Evolutionary conservation across 1,140 invertebrate species (phyloP).

Genomic region (Cepaea nemoralis): DNA sequence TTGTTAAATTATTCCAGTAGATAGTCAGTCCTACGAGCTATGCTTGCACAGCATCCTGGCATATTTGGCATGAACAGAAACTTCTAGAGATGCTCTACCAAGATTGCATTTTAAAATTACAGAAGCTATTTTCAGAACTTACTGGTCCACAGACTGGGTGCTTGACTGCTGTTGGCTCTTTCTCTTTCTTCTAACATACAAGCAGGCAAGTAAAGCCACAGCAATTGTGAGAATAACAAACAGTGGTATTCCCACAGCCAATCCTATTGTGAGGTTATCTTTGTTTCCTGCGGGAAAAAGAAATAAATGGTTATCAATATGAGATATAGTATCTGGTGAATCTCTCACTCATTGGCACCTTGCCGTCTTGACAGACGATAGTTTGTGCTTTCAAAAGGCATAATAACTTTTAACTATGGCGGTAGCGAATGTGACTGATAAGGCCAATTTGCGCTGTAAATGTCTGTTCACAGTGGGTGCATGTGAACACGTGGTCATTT

Average conservation of each 20-base stretch:
- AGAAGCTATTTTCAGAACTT: background rate
- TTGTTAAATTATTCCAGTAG: background rate
- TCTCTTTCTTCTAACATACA: slow-evolving; percentile 20
- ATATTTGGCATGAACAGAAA: background rate
- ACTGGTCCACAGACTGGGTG: background rate
- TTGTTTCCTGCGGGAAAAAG: background rate
- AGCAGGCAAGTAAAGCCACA: slow-evolving; percentile 16
- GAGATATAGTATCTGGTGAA: too few species aligned
- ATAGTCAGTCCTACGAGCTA: background rate
- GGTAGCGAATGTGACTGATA: too few species aligned
- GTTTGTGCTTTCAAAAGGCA: too few species aligned
- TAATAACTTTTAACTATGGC: too few species aligned
- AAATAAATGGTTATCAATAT: too few species aligned
- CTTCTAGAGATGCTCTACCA: background rate
- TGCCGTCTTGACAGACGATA: too few species aligned
- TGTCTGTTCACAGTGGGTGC: too few species aligned
- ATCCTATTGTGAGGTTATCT: slow-evolving; percentile 32
- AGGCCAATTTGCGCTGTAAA: too few species aligned
- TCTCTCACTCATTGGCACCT: too few species aligned
- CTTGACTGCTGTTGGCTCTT: background rate
- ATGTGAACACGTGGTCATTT: too few species aligned
- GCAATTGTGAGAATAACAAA: slow-evolving; percentile 27
- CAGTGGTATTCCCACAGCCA: slow-evolving; percentile 37
- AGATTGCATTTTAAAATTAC: too few species aligned
- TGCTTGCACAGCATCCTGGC: background rate